Evolutionary conservation across 1,140 invertebrate genomes (phyloP), one percentile per base, ranked within the genome.

Genomic region (Tribolium castaneum): DNA sequence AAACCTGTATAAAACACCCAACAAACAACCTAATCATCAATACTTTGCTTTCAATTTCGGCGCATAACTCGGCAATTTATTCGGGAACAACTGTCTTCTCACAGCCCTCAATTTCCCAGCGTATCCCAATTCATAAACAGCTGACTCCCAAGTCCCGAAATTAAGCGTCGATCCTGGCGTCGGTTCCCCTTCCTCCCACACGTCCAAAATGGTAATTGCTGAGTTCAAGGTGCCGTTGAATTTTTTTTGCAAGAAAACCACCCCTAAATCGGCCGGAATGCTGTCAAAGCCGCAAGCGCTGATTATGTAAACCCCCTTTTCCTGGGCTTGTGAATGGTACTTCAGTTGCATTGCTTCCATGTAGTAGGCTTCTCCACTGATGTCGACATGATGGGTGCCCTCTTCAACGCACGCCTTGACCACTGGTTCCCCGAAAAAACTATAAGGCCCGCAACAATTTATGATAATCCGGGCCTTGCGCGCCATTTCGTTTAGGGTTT

Each of bases 241-340:
- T 80, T 94, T 89, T 78, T 95, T 85, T 82, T 94, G 89, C 2
- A 95, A 85, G 84, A 90, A 96, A 7, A 93, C 84, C 1, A 94
- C 85, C 4, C 97, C 97, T 85, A 97, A 88, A 85, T 99, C 97
- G 50, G 91, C 90, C 3, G 97, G 97, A 81, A 99, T 94, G 77
- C 92, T 92, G 82, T 98, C 97, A 84, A 97, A 95, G 1, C 97
- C 97, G 88, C 97, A 98, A 6, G 96, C 93, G 80, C 94, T 96
- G 9, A 99, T 87, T 6, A 98, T 88, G 84, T 95, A 97, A 0
- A 97, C 89, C 1, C 89, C 92, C 12, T 93, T 93, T 72, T 96
- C 91, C 84, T 92, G 87, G 0, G 98, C 98, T 70, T 89, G 85
- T 71, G 92, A 88, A 83, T 95, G 89, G 86, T 98, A 97, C 80